These are phyloP conservation scores for Calidris pugnax DNA, from an alignment of 2,113 vertebrate species.

Conservation along the genomic window DNA sequence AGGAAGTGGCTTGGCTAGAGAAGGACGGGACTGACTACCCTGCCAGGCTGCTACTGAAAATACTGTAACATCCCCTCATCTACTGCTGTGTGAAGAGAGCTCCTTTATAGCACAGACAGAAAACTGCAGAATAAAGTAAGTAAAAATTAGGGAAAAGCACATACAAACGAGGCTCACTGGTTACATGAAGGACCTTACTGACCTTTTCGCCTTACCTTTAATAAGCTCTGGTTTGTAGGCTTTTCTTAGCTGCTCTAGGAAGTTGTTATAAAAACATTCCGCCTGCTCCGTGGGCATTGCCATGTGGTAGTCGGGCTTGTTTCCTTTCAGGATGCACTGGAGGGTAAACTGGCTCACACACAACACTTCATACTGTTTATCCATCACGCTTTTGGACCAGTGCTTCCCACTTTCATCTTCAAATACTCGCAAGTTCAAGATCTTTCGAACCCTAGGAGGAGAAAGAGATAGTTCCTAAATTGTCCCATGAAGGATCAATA, in stretches of 20 bases:
- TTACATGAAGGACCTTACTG: neutral
- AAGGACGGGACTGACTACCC: neutral
- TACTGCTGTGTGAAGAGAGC: fast-evolving
- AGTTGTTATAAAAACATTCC: slow-evolving; percentile 87
- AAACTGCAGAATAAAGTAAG: neutral
- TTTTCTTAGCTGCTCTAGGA: slow-evolving; percentile 89
- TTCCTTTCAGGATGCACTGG: slow-evolving; percentile 93
- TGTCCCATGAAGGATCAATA: neutral
- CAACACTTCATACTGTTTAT: slow-evolving; percentile 88
- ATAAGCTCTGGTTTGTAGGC: slow-evolving; percentile 88
- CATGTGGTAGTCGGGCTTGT: slow-evolving; percentile 94
- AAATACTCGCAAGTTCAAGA: slow-evolving; percentile 93
- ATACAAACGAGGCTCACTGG: neutral
- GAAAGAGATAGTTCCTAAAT: neutral
- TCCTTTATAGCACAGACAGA: neutral
- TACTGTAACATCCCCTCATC: neutral
- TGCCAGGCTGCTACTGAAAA: neutral
- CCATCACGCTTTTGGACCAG: slow-evolving; percentile 94
- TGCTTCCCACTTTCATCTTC: slow-evolving; percentile 91
- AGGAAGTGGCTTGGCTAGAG: neutral
- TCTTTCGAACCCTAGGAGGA: slow-evolving; percentile 87
- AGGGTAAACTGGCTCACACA: slow-evolving; percentile 97
- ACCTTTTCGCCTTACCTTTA: slow-evolving; percentile 80
- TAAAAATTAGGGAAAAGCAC: neutral
- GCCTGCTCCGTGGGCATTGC: slow-evolving; percentile 92